Evolutionary conservation across 2,797 vertebrate genomes (phyloP), one percentile per base, ranked within the genome.

Genomic region (Acanthiza pusilla): DNA sequence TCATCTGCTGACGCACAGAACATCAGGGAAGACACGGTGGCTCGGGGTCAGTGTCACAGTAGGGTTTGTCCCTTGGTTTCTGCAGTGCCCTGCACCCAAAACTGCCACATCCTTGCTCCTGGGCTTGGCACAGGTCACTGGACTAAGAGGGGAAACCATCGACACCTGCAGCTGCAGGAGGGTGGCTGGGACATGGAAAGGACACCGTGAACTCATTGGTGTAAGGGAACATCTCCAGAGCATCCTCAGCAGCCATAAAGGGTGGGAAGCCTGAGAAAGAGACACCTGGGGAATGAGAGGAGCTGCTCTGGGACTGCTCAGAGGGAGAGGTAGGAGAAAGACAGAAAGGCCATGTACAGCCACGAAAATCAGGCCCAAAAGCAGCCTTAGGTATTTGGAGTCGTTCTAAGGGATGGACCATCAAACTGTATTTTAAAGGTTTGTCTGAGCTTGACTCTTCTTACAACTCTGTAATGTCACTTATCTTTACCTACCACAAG

Each of bases 401-500:
- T 17, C 32, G 15, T 60, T 76, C 38, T 72, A 48, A 42, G 34
- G 78, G 55, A 42, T 60, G 32, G 66, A 53, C 29, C 29, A 42
- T 72, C 81, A 85, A 42, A 58, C 2, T 40, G 12, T 48, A 19
- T 86, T 85, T 81, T 63, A 73, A 53, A 55, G n/a, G 23, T 63
- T 61, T 88, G 30, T 57, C 51, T 71, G 29, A 87, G 63, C 20
- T 82, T 57, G 22, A n/a, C 45, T 88, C 5, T 51, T 88, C 29
- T 81, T 54, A 68, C 22, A 82, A n/a, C 32, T 40, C 38, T 19
- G 5, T 61, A 30, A 47, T 34, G 65, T 75, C 75, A 13, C 29
- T 82, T 81, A 40, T 90, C 48, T 55, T 76, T 90, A 65, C 88
- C 83, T 89, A 67, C 73, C 50, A 54, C 27, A 27, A 81, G 54